These are phyloP conservation scores for Cyclargus thomasi DNA, from an alignment of 1,140 invertebrate species.

Conservation along the genomic window DNA sequence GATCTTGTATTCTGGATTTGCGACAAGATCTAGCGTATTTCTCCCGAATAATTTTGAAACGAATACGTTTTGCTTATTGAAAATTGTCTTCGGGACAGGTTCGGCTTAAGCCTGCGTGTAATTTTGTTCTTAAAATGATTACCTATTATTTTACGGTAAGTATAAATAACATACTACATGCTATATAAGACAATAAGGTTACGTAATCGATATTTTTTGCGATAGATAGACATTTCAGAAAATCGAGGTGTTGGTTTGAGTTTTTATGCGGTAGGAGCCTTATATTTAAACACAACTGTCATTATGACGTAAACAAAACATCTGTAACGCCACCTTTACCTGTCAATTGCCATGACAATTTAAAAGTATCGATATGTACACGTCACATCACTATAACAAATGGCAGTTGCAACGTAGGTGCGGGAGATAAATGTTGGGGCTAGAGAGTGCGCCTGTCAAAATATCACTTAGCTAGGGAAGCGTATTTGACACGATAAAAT, in stretches of 20 bases:
- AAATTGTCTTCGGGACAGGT: not conserved
- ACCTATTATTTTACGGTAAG: not conserved
- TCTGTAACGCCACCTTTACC: not conserved
- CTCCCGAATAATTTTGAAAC: not conserved
- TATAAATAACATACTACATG: too few relatives aligned
- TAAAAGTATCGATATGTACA: not conserved
- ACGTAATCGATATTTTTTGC: too few relatives aligned
- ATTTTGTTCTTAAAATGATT: not conserved
- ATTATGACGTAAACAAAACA: not conserved
- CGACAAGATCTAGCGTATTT: not conserved
- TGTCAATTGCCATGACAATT: not conserved
- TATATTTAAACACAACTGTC: too few relatives aligned
- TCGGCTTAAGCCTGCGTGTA: not conserved
- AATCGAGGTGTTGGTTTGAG: not conserved
- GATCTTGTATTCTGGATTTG: not conserved
- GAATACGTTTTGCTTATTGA: not conserved
- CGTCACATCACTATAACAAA: not conserved
- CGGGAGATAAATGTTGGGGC: not conserved
- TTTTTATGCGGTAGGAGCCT: too few relatives aligned
- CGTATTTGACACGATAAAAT: not conserved
- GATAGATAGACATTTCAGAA: too few relatives aligned
- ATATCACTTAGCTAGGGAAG: constrained; percentile 5
- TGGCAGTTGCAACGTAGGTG: not conserved
- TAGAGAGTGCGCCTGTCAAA: constrained; percentile 5
- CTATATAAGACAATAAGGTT: too few relatives aligned